A percentile compares a stretch with the other conserved stretches of the same genome.
These are phyloP conservation scores for Haplochromis burtoni DNA, from an alignment of 2,113 vertebrate species.

Conservation along the genomic window DNA sequence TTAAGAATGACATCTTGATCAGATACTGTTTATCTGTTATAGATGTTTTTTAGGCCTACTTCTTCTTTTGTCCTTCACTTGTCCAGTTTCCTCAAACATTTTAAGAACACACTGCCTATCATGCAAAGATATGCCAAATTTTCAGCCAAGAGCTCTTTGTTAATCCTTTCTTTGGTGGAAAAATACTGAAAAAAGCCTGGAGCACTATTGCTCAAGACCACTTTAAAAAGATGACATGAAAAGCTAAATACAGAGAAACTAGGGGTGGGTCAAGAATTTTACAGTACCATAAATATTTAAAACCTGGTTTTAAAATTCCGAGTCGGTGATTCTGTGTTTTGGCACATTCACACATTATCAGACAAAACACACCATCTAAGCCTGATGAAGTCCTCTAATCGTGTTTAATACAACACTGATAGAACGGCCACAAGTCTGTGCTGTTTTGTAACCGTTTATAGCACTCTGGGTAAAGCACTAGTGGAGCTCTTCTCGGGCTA, in stretches of 20 bases:
- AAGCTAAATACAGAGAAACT: not conserved
- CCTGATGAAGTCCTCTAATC: not conserved
- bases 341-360: not conserved
- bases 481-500: constrained; percentile 3
- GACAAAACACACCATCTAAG: not conserved
- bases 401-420: not conserved
- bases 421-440: not conserved
- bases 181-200: not conserved
- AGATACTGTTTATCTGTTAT: not conserved
- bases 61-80: not conserved
- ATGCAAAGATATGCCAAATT: not conserved
- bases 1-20: not conserved
- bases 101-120: not conserved
- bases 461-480: not conserved
- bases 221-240: not conserved
- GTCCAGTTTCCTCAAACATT: not conserved
- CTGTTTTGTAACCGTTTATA: not conserved
- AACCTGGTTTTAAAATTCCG: not conserved
- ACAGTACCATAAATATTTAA: not conserved
- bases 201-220: not conserved
- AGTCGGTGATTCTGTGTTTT: not conserved
- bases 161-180: not conserved
- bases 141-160: not conserved
- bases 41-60: not conserved
- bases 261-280: not conserved